phyloP scores from a whole-genome alignment of 1,140 invertebrate genomes.

The Leptopilina boulardi region DNA sequence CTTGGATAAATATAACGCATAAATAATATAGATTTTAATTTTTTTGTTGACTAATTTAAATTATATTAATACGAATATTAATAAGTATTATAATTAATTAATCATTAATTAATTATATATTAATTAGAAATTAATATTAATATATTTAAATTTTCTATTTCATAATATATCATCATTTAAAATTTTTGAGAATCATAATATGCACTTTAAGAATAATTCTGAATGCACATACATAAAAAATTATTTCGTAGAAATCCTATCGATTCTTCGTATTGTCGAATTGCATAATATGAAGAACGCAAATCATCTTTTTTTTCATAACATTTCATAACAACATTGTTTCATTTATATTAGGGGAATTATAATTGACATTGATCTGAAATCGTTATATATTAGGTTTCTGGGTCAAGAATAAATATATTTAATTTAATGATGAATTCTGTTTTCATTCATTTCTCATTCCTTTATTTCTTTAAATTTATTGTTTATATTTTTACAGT shows the following conservation, averaged over 20 bases:
- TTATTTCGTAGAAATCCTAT: background rate
- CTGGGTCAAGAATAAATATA: constrained; percentile 18
- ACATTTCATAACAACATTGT: background rate
- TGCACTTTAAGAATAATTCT: no score
- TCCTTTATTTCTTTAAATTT: background rate
- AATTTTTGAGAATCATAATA: no score
- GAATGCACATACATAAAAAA: no score
- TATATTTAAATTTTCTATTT: no score
- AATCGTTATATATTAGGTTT: background rate
- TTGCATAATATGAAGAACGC: background rate
- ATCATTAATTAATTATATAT: no score
- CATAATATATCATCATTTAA: no score
- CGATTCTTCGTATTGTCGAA: background rate
- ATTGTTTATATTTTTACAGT: background rate
- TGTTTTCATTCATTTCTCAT: background rate
- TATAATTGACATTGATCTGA: constrained; percentile 6
- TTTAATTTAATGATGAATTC: background rate
- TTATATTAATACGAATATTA: no score
- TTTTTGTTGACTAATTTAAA: no score
- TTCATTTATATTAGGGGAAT: background rate
- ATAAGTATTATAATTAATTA: no score
- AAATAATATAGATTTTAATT: no score
- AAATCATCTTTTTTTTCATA: background rate
- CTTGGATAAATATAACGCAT: no score
- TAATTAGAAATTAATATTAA: no score